Percentiles rank a stretch among this genome's conserved stretches.
Evolutionary conservation across 2,797 vertebrate species (phyloP).

Genomic region (Phoebastria nigripes): DNA sequence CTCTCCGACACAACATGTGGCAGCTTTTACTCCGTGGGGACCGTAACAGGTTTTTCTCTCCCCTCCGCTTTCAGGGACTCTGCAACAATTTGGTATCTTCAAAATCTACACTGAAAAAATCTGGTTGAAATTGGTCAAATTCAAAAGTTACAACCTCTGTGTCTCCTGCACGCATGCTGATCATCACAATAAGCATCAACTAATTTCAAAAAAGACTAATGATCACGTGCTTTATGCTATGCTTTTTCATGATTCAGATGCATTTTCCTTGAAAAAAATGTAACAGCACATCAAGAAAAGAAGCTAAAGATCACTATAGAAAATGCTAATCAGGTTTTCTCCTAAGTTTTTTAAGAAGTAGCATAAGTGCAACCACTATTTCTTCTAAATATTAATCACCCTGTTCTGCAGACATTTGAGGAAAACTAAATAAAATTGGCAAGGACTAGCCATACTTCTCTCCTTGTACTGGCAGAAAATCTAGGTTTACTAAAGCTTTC

Average conservation of each 20-base stretch:
- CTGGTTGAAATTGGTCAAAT: not conserved
- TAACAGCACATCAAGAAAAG: not conserved
- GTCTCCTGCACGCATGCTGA: not conserved
- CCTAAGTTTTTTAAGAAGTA: not conserved
- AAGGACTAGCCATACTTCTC: not conserved
- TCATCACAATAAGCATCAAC: not conserved
- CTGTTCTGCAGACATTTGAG: not conserved
- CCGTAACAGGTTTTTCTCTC: not conserved
- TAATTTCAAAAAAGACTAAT: not conserved
- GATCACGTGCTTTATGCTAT: not conserved
- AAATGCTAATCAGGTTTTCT: not conserved
- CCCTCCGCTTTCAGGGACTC: not conserved
- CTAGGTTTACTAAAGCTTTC: not conserved
- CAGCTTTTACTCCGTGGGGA: rapidly evolving
- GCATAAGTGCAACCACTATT: not conserved
- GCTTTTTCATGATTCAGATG: not conserved
- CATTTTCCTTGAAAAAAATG: not conserved
- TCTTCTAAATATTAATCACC: not conserved
- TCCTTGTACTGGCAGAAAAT: not conserved
- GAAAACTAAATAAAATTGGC: not conserved
- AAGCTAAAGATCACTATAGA: not conserved
- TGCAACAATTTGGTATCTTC: not conserved
- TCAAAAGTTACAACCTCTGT: not conserved
- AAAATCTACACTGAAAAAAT: not conserved
- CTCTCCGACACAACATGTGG: rapidly evolving